A percentile compares a stretch with the other conserved stretches of the same genome.
Evolutionary conservation across 2,888 invertebrate genomes (phyloP).

Genomic region (Lepidocyrtinus sp.): DNA sequence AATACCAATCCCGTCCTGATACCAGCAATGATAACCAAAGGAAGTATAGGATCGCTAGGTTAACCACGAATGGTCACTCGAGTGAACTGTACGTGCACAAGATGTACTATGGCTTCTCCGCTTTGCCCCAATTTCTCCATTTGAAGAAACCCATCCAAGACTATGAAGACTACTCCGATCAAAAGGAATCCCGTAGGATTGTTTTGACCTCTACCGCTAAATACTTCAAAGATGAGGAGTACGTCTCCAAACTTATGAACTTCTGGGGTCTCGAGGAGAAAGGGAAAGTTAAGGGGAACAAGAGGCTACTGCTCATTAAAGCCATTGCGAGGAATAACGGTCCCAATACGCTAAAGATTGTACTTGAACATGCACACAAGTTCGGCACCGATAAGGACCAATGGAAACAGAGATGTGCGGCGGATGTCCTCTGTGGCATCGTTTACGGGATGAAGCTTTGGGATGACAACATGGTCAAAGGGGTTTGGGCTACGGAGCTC

Average conservation of each 20-base stretch:
- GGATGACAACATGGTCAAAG: conserved; percentile 72
- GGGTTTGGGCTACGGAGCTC: conserved; percentile 73
- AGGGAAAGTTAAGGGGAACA: conserved; percentile 66
- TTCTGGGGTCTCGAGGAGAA: conserved; percentile 88
- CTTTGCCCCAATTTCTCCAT: conserved; percentile 58
- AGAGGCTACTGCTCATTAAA: conserved; percentile 60
- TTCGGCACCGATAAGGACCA: conserved; percentile 74
- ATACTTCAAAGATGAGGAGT: conserved; percentile 80
- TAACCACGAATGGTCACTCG: conserved; percentile 32
- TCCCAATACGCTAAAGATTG: conserved; percentile 56
- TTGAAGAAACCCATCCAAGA: conserved; percentile 60
- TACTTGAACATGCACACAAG: conserved; percentile 55
- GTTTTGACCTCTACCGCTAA: conserved; percentile 73
- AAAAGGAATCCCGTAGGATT: conserved; percentile 71
- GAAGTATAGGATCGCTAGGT: conserved; percentile 35
- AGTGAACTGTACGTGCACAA: conserved; percentile 65
- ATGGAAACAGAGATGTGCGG: conserved; percentile 75
- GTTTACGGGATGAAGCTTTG: conserved; percentile 75
- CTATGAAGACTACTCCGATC: conserved; percentile 55
- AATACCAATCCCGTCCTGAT: conserved; percentile 60
- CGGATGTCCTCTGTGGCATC: conserved; percentile 76
- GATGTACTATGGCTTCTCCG: conserved; percentile 67
- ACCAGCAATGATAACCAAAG: conserved; percentile 17
- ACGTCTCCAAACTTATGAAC: conserved; percentile 80
- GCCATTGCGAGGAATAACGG: conserved; percentile 66